phyloP scores from a whole-genome alignment of 2,113 vertebrate species.

The Ahaetulla prasina region DNA sequence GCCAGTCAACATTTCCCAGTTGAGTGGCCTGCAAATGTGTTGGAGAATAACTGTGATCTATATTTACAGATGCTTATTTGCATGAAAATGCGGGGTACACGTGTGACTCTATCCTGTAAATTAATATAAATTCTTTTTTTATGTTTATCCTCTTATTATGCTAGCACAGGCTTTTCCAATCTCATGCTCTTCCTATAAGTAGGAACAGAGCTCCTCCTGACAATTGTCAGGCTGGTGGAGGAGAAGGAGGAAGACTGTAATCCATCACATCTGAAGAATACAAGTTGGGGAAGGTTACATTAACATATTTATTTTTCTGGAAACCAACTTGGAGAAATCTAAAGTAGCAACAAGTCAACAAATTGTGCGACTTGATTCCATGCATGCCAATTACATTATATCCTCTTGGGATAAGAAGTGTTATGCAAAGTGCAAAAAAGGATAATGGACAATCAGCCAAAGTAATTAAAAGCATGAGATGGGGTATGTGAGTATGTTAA shows the following conservation, averaged over 20 bases:
- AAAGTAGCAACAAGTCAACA: background rate
- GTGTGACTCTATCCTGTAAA: background rate
- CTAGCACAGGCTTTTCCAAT: background rate
- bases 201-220: background rate
- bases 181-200: background rate
- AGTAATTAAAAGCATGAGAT: background rate
- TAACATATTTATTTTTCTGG: background rate
- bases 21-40: background rate
- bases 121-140: background rate
- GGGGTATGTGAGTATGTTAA: background rate
- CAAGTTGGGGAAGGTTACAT: background rate
- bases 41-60: background rate
- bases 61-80: background rate
- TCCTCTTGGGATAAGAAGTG: background rate
- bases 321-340: background rate
- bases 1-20: background rate
- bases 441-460: background rate
- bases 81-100: background rate
- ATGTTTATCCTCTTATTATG: background rate
- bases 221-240: background rate
- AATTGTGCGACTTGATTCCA: background rate
- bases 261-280: background rate
- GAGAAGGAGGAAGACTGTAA: background rate
- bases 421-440: background rate
- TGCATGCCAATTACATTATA: background rate